Base-by-base conservation (phyloP, 2,888 invertebrate species). In the Zaprionus bogoriensis region DNA sequence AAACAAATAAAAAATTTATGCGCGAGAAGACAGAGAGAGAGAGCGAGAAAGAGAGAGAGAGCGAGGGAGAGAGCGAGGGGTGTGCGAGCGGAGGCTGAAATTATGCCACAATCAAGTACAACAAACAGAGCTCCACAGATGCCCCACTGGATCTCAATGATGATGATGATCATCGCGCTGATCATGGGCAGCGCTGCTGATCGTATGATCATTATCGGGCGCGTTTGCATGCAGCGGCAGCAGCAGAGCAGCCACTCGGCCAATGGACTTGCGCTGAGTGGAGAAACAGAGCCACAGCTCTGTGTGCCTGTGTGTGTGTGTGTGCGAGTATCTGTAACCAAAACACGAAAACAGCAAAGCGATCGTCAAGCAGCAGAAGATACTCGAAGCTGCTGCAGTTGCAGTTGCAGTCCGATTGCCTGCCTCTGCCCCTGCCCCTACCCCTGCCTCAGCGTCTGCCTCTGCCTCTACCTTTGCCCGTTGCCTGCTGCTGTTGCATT, bases 51-150 rank as follows among this genome's bases (percentile, higher is more conserved):
- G 12, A 7, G 20, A 19, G 10, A 14, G 3, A 4, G 45, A 39
- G 22, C 25, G n/a, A 0, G 32, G 3, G 20, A 17, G 14, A 5
- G 38, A 14, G 42, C 4, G 25, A n/a, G 23, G 9, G n/a, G 28
- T 22, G 20, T 30, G 67, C 58, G 59, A 78, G 83, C n/a, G n/a
- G n/a, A n/a, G n/a, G n/a, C n/a, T n/a, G 32, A 83, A 83, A 83
- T 83, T 83, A 88, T 88, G 83, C 88, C 88, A 84, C 88, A 88
- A 83, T 83, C 87, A 82, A 88, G 84, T 80, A 83, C 80, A 87
- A 80, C 60, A 65, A 67, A 61, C 59, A 55, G 54, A 79, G 65
- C 52, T 28, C 47, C 48, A 42, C 52, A 66, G 51, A 69, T 52
- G 68, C 64, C 47, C 51, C 23, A 53, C 55, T 51, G 54, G 68